Percentiles rank a stretch among this genome's conserved stretches.
These are phyloP conservation scores for Lymantria dispar DNA, from an alignment of 2,888 invertebrate species.

Conservation along the genomic window DNA sequence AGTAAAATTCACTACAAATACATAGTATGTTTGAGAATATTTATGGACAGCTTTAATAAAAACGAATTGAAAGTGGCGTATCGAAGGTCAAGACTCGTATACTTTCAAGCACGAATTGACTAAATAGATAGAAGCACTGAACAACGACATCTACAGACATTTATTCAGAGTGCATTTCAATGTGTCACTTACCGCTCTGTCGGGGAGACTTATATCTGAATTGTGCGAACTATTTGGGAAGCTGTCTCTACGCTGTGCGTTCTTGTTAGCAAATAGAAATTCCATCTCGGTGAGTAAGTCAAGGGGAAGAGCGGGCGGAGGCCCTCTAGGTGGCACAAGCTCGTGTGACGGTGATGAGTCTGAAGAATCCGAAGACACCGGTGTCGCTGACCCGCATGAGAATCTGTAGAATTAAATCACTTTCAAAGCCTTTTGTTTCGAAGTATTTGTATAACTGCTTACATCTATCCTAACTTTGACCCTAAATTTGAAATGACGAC, in stretches of 20 bases:
- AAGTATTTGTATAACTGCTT: too few species aligned
- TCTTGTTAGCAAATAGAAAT: slow-evolving; percentile 57
- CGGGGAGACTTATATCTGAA: slow-evolving; percentile 52
- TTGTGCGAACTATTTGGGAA: slow-evolving; percentile 54
- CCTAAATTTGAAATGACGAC: too few species aligned
- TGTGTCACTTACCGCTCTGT: slow-evolving; percentile 62
- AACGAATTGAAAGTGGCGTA: slow-evolving; percentile 19
- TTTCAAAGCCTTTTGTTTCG: too few species aligned
- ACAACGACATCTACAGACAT: slow-evolving; percentile 27
- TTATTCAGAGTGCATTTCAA: slow-evolving; percentile 16
- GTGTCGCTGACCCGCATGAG: slow-evolving; percentile 72
- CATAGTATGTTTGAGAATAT: too few species aligned
- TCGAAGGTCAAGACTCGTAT: slow-evolving; percentile 39
- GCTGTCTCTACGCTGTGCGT: slow-evolving; percentile 54
- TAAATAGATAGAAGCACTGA: slow-evolving; percentile 27
- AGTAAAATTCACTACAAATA: too few species aligned
- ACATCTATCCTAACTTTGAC: too few species aligned
- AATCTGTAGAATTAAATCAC: slow-evolving; percentile 39
- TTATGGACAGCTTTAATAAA: background rate
- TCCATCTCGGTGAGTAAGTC: slow-evolving; percentile 74
- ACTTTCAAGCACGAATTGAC: slow-evolving; percentile 30
- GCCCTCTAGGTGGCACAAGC: slow-evolving; percentile 42
- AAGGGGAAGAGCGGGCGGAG: slow-evolving; percentile 57
- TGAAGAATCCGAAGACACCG: slow-evolving; percentile 69
- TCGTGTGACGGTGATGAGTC: slow-evolving; percentile 55